Evolutionary conservation across 2,113 vertebrate species (phyloP).

Genomic region (Saguinus imperator): DNA sequence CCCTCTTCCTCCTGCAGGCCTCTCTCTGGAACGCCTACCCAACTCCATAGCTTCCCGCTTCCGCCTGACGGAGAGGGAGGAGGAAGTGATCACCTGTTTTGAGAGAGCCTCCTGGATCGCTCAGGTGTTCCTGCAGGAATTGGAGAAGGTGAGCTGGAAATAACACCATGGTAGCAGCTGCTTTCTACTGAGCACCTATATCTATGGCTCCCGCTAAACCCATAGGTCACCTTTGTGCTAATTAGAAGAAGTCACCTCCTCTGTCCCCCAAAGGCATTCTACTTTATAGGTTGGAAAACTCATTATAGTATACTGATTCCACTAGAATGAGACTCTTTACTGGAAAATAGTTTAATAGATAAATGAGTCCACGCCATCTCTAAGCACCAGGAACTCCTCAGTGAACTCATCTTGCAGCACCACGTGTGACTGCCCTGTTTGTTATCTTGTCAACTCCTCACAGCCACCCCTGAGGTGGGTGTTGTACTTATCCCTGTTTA

Average conservation of each 20-base stretch:
- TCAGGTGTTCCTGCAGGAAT: conserved; percentile 94
- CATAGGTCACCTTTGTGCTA: background rate
- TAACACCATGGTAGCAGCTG: accelerated
- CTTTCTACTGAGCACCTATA: background rate
- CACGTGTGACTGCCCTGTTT: background rate
- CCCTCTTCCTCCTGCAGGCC: conserved; percentile 84
- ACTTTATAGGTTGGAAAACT: background rate
- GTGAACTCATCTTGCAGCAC: background rate
- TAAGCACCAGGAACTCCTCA: background rate
- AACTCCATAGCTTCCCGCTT: conserved; percentile 91
- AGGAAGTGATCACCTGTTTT: conserved; percentile 94
- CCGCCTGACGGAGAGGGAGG: conserved; percentile 93
- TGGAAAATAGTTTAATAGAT: background rate
- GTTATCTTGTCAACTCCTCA: background rate
- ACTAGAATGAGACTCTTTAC: background rate
- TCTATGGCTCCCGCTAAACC: background rate
- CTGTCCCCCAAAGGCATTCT: accelerated
- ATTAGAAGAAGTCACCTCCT: background rate
- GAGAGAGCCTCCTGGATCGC: conserved; percentile 92
- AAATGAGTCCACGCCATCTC: background rate
- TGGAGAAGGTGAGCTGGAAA: conserved; percentile 91
- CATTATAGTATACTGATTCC: background rate
- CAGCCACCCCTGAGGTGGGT: background rate
- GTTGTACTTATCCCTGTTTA: background rate
- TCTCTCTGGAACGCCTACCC: conserved; percentile 94